Evolutionary conservation across 2,113 vertebrate species (phyloP).

Genomic region (Nothocercus nigrocapillus): DNA sequence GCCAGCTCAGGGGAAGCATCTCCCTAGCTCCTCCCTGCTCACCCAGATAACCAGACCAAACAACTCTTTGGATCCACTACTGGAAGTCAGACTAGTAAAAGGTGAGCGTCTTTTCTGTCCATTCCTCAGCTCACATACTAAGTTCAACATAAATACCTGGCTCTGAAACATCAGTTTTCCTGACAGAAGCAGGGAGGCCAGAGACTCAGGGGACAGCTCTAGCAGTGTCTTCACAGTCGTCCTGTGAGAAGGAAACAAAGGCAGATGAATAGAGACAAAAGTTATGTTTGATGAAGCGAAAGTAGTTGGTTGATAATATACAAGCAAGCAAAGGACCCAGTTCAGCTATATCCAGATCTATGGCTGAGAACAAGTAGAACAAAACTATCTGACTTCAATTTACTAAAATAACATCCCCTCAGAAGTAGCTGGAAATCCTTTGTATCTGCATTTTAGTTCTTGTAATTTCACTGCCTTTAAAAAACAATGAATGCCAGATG

Average conservation of each 20-base stretch:
- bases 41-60: neutral
- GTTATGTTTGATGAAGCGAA: neutral
- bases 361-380: neutral
- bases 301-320: neutral
- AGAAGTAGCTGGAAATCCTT: constrained; percentile 41
- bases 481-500: constrained; percentile 65
- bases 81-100: neutral
- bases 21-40: neutral
- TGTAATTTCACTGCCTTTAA: constrained; percentile 53
- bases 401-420: neutral
- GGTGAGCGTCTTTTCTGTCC: neutral
- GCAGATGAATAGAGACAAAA: neutral
- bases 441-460: constrained; percentile 36
- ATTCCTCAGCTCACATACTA: neutral
- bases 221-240: neutral
- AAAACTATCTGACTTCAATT: constrained; percentile 30
- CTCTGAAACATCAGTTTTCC: neutral
- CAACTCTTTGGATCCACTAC: neutral
- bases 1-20: neutral
- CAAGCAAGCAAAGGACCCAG: neutral
- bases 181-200: neutral
- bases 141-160: fast-evolving
- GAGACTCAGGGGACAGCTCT: neutral
- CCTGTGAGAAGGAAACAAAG: neutral
- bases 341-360: neutral